Conservation (phyloP, 2,113 vertebrate species). For the Chloropsis hardwickii region DNA sequence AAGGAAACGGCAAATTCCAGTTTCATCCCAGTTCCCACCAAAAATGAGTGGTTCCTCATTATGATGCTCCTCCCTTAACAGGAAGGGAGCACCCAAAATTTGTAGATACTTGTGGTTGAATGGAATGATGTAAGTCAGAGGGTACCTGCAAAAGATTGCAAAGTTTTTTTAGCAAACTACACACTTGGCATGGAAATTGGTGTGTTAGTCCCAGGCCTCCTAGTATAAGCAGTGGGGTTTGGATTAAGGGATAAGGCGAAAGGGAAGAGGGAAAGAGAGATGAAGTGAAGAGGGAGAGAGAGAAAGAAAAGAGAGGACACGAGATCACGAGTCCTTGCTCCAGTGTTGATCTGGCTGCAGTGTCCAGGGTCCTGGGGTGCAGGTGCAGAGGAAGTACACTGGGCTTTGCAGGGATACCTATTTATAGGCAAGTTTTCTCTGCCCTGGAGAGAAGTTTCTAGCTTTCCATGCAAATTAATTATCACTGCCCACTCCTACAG, state of each 20-base stretch:
- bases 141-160: neutral
- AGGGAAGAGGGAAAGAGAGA: neutral
- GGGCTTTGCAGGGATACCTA: neutral
- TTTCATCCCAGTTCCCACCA: neutral
- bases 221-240: neutral
- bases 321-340: neutral
- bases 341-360: neutral
- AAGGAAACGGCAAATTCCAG: neutral
- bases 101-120: rapidly evolving
- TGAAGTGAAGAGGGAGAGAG: neutral
- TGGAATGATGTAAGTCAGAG: neutral
- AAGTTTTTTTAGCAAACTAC: neutral
- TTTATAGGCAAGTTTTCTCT: neutral
- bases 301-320: neutral
- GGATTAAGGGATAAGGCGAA: neutral
- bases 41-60: neutral
- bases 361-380: neutral
- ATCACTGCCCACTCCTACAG: neutral
- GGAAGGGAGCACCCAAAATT: neutral
- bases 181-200: neutral
- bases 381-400: neutral
- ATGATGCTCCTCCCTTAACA: neutral
- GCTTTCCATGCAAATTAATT: neutral
- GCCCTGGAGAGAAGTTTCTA: neutral
- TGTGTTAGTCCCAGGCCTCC: neutral